phyloP scores from a whole-genome alignment of 2,797 vertebrate genomes.

The Meriones psammophilus region DNA sequence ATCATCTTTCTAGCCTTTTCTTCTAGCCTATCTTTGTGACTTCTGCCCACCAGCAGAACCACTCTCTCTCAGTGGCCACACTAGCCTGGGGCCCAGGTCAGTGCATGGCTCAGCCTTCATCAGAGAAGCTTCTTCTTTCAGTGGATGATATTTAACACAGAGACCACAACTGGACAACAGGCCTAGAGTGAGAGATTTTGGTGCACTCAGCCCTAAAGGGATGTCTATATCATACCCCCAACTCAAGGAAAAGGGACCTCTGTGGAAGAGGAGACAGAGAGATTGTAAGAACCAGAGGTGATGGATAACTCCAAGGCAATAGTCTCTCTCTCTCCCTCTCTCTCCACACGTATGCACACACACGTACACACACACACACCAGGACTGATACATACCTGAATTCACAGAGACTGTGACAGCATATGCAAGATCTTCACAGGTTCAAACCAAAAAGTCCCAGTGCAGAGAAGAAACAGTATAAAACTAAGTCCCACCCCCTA shows the following conservation, averaged over 20 bases:
- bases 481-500: not conserved
- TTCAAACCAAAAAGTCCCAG: not conserved
- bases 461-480: not conserved
- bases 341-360: too few relatives aligned
- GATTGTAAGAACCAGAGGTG: too few relatives aligned
- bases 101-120: not conserved
- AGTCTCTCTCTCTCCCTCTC: not conserved
- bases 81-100: too few relatives aligned
- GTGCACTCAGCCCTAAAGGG: not conserved
- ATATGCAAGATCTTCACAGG: not conserved
- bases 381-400: not conserved
- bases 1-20: not conserved
- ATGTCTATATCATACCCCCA: too few relatives aligned
- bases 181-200: not conserved
- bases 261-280: not conserved
- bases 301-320: not conserved
- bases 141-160: not conserved
- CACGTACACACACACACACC: too few relatives aligned
- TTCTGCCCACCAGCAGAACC: not conserved
- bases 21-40: not conserved
- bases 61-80: too few relatives aligned
- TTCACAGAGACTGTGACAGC: not conserved
- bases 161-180: not conserved
- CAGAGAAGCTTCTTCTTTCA: not conserved
- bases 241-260: not conserved